Percentiles rank a stretch among this genome's conserved stretches.
phyloP scores from a whole-genome alignment of 2,797 vertebrate genomes.

The Urophycis tenuis region DNA sequence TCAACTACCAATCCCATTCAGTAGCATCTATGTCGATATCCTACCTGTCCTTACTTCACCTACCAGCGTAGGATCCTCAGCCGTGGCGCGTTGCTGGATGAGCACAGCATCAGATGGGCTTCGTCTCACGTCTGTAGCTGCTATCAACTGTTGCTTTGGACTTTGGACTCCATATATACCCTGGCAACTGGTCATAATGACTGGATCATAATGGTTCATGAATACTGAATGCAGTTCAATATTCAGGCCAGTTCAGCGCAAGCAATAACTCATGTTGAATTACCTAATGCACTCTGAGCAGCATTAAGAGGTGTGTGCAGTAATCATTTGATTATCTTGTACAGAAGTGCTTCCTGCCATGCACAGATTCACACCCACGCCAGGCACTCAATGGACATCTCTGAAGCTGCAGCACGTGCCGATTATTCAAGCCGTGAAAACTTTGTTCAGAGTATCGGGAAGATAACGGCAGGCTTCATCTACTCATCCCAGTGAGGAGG shows the following conservation, averaged over 20 bases:
- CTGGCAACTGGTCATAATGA: neutral
- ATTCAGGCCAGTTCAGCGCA: neutral
- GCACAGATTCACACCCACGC: neutral
- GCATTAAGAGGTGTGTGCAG: neutral
- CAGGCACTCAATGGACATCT: neutral
- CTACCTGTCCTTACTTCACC: neutral
- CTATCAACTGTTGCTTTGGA: neutral
- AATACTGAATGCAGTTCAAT: neutral
- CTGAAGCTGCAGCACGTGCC: neutral
- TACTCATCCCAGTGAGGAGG: conserved; percentile 5
- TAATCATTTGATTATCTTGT: neutral
- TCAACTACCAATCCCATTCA: neutral
- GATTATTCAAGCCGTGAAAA: neutral
- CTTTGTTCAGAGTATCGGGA: neutral
- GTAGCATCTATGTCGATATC: neutral
- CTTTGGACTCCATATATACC: neutral
- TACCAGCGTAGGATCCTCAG: neutral
- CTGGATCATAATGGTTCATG: too few species aligned
- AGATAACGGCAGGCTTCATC: neutral
- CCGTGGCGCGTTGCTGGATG: neutral
- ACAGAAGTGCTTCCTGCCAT: neutral
- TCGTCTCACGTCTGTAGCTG: neutral
- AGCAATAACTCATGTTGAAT: neutral
- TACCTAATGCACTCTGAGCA: neutral
- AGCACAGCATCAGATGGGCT: neutral